Evolutionary conservation across 1,140 invertebrate genomes (phyloP), one percentile per base, ranked within the genome.

Genomic region (Mercenaria mercenaria): DNA sequence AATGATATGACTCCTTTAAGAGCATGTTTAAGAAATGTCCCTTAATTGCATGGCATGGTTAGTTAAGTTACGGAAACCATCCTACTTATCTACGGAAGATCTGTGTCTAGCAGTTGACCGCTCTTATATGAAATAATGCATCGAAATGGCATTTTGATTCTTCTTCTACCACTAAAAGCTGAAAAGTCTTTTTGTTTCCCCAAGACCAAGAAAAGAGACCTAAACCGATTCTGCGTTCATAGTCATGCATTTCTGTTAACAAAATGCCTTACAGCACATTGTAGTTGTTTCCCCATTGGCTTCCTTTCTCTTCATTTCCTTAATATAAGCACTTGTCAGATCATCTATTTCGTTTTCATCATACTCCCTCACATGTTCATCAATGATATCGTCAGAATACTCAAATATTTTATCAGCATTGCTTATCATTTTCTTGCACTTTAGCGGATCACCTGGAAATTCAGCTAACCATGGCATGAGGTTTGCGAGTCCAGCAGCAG

Each of bases 291-390:
- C 15, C 15, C 59, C 52, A 47, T 52, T 59, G 1, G 18, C 67
- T 56, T 76, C 41, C 11, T 34, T 18, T 26, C 59, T n/a, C 56
- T 74, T 77, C 50, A 91, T 69, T 32, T 87, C 69, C 50, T 84
- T 90, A 15, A 92, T 74, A 43, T 91, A 92, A 29, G 88, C 88
- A 23, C 69, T 69, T 20, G 85, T 92, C 20, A 90, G 83, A 59
- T 92, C 91, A 13, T 76, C 72, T 4, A 87, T 59, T 32, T 91
- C 59, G 18, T 52, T 85, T 32, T 79, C 72, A 26, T 85, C 69
- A n/a, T 77, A 74, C 4, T 85, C 39, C 18, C 41, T 41, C 43
- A 82, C 47, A 67, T 81, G 72, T 47, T 72, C 79, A 23, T 50
- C 26, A 23, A 90, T 59, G 11, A 89, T 69, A 26, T 81, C 43